Evolutionary conservation across 23 tunicate genomes (phyloP), one percentile per base, ranked within the genome.

Genomic region (Ciona savignyi): DNA sequence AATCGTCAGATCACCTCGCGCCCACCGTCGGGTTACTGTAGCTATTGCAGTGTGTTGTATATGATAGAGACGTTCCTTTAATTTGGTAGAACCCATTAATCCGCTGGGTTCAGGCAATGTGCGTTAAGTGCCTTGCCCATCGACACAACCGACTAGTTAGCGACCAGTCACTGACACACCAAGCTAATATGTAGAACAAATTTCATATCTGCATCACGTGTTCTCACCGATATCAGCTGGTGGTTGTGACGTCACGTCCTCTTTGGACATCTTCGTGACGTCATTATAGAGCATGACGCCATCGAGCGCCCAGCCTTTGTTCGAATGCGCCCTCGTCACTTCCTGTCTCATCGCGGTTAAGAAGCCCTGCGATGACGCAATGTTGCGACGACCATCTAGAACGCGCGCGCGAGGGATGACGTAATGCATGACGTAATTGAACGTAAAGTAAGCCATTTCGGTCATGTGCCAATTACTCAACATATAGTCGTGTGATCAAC

Each of bases 331-430:
- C 19, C 95, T 79, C 27, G 95, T 88, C 75, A 83, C 86, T 81
- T 88, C 95, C 66, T 88, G 95, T 70, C 95, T 49, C 95, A 88
- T 88, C 28, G 95, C 95, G 0, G 95, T 88, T 25, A 88, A 75
- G 70, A 88, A 88, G 26, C 95, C 95, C 83, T 84, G 15, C 9
- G 56, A 42, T 42, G 56, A 42, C 56, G 56, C 9, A 9, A 42
- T 42, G 56, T 6, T 15, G 56, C 56, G 15, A 42, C 56, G 56
- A 42, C 56, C 11, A 6, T 15, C 9, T 15, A 42, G 9, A 9
- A 42, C 56, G 56, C 15, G 56, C 56, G 56, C 11, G 11, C 15
- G 15, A 42, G 15, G 56, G 15, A 42, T n/a, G n/a, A n/a, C n/a
- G n/a, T n/a, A n/a, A n/a, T 42, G 15, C 11, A 15, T 42, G 56